phyloP scores from a whole-genome alignment of 2,888 invertebrate species.

The Cataglyphis albicans region DNA sequence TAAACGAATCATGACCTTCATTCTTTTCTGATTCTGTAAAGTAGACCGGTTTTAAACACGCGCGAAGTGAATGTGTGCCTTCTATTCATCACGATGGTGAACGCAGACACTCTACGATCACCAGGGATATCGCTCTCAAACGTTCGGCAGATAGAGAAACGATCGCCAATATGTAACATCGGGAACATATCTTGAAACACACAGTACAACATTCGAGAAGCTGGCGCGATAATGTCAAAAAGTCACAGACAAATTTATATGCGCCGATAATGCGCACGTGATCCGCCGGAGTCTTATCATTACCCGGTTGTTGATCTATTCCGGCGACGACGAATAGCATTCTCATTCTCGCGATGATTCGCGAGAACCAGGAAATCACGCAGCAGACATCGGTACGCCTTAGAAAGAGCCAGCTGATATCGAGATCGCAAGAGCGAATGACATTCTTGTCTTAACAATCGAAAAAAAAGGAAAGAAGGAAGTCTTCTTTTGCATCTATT shows the following conservation, averaged over 20 bases:
- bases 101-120: background rate
- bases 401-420: background rate
- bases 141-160: background rate
- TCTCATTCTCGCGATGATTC: constrained; percentile 14
- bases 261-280: constrained; percentile 14
- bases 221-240: background rate
- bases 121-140: background rate
- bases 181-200: background rate
- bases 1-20: background rate
- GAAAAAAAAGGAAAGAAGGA: background rate
- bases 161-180: background rate
- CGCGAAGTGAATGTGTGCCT: background rate
- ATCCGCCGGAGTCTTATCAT: constrained; percentile 12
- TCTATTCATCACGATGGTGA: constrained; percentile 1
- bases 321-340: background rate
- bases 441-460: background rate
- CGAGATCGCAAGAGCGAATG: background rate
- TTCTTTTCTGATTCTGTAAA: constrained; percentile 17
- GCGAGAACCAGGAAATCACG: constrained; percentile 52
- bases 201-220: background rate
- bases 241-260: constrained; percentile 9
- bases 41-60: constrained; percentile 1
- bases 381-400: constrained; percentile 31
- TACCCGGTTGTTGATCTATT: constrained; percentile 38
- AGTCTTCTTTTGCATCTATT: no score